Evolutionary conservation across 2,888 invertebrate species (phyloP), one percentile per base, ranked within the genome.

Genomic region (Vandiemenella viatica): DNA sequence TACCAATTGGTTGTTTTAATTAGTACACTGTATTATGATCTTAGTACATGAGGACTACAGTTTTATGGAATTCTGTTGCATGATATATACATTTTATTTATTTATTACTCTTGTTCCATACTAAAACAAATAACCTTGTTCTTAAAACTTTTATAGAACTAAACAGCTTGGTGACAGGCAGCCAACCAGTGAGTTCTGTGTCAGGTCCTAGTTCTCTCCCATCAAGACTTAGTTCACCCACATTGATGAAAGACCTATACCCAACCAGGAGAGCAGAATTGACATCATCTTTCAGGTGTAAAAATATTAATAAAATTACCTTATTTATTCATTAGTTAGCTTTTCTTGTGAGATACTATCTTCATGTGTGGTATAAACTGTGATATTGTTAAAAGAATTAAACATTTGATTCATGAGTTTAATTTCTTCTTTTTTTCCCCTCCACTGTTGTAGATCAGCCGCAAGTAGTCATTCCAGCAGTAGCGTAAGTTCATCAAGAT

Each of bases 161-260:
- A 5, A 49, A 50, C 49, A 52, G 50, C 38, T 55, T 53, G 50
- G 60, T 58, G 40, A 53, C 55, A 32, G 58, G 63, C 23, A 68
- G 66, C 50, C 65, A 67, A 53, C 60, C 66, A n/a, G 68, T 62
- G 50, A 70, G 67, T 59, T 58, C 65, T 51, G 63, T 66, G 53
- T 72, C 69, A 26, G 72, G 67, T 5, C 69, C 70, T 19, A 69
- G 68, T 58, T 72, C 72, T 5, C 60, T 70, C 43, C 70, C 72
- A 18, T 71, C 72, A 19, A 61, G 70, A 56, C 58, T 70, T 37
- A 68, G 67, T 57, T 66, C 66, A 8, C 63, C 64, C 0, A 64
- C 64, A 37, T 55, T 57, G 50, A 58, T 57, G 47, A 56, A 57
- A 5, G 58, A 58, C 32, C 62, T 67, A 53, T 61, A 65, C 22